These are phyloP conservation scores for Eupleurogrammus muticus DNA, from an alignment of 2,797 vertebrate genomes.

Conservation along the genomic window DNA sequence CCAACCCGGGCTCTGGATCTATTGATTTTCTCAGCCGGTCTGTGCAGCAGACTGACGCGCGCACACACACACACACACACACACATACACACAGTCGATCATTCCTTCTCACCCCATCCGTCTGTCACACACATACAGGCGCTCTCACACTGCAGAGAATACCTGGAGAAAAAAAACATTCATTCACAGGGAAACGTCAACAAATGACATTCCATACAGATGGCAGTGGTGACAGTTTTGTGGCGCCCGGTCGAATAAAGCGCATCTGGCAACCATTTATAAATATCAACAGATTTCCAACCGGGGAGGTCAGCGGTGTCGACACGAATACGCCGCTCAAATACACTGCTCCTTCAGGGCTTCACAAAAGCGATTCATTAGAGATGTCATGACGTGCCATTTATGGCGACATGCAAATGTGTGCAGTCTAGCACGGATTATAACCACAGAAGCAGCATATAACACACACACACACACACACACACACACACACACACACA, in stretches of 20 bases:
- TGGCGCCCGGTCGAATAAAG: conserved; percentile 36
- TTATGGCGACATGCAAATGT: conserved; percentile 51
- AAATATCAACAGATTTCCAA: conserved; percentile 49
- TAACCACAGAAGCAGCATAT: conserved; percentile 27
- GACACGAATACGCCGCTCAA: conserved; percentile 35
- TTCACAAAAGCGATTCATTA: conserved; percentile 70
- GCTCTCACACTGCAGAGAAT: conserved; percentile 47
- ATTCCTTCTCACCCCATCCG: conserved; percentile 40
- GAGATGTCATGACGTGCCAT: conserved; percentile 61
- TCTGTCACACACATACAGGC: conserved; percentile 24
- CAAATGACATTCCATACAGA: conserved; percentile 66
- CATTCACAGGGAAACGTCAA: conserved; percentile 45
- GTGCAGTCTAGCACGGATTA: conserved; percentile 37
- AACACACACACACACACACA: conserved; percentile 2
- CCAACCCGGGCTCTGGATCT: conserved; percentile 64
- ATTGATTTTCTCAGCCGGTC: conserved; percentile 70
- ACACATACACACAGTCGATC: conserved; percentile 37
- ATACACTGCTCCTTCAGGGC: conserved; percentile 29
- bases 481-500: conserved; percentile 6
- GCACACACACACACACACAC: conserved; percentile 15
- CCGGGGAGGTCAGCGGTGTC: conserved; percentile 55
- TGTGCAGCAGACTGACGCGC: conserved; percentile 62
- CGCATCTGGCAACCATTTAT: conserved; percentile 45
- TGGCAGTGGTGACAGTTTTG: conserved; percentile 54
- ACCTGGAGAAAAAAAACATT: conserved; percentile 63